A percentile compares a stretch with the other conserved stretches of the same genome.
Conservation (phyloP, 2,113 vertebrate species). For the Tapirus terrestris region DNA sequence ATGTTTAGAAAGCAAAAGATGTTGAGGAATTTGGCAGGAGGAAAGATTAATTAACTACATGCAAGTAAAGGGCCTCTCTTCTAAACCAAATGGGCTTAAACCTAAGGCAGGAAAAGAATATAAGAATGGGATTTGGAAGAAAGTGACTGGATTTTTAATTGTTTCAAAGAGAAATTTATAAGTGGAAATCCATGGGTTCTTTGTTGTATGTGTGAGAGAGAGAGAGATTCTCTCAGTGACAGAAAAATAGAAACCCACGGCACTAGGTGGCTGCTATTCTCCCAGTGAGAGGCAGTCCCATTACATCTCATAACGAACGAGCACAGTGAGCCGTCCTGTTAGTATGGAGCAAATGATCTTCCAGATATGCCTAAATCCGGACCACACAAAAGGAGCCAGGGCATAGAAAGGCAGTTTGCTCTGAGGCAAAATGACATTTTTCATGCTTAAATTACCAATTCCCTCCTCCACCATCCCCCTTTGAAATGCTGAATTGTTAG, state of each 20-base stretch:
- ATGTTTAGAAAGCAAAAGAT: constrained; percentile 24
- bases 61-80: not conserved
- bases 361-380: constrained; percentile 57
- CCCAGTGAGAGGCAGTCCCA: constrained; percentile 39
- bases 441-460: constrained; percentile 60
- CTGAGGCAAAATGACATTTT: constrained; percentile 72
- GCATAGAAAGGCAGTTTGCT: constrained; percentile 67
- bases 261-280: not conserved
- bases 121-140: not conserved
- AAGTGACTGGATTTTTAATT: not conserved
- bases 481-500: constrained; percentile 36
- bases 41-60: constrained; percentile 46
- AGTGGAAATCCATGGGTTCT: not conserved
- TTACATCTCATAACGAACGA: not conserved
- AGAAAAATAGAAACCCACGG: constrained; percentile 46
- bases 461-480: not conserved
- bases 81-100: constrained; percentile 40
- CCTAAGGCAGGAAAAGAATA: not conserved
- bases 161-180: constrained; percentile 19
- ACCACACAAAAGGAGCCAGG: constrained; percentile 64
- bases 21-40: constrained; percentile 8
- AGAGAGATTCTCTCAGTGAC: not conserved
- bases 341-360: constrained; percentile 57
- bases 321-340: constrained; percentile 42
- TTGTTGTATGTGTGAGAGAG: not conserved